These are phyloP conservation scores for Perdita meconis DNA, from an alignment of 2,888 invertebrate genomes.

Conservation along the genomic window DNA sequence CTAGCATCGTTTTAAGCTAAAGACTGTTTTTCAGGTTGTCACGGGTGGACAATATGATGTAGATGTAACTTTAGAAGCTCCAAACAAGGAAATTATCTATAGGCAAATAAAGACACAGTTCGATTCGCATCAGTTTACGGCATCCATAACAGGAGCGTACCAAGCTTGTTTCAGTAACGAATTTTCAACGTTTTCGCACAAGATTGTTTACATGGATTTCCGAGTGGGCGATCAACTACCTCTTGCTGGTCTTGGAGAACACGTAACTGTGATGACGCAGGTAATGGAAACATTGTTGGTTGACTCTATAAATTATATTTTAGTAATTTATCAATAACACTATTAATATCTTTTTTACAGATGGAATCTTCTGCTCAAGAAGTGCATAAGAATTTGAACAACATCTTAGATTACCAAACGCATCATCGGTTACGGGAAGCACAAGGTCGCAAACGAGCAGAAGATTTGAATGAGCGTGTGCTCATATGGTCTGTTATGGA, in stretches of 20 bases:
- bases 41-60: slow-evolving; percentile 99
- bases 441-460: slow-evolving; percentile 97
- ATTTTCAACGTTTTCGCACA: slow-evolving; percentile 99
- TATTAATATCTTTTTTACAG: slow-evolving; percentile 85
- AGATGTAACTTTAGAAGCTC: slow-evolving; percentile 95
- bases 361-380: slow-evolving; percentile 96
- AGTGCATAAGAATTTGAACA: slow-evolving; percentile 95
- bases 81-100: slow-evolving; percentile 94
- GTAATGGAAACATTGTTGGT: too few relatives aligned
- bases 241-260: slow-evolving; percentile 93
- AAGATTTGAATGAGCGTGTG: slow-evolving; percentile 97
- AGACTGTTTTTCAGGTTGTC: slow-evolving; percentile 90
- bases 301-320: too few relatives aligned
- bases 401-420: slow-evolving; percentile 97
- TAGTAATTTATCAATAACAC: neutral
- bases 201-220: slow-evolving; percentile 99
- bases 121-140: slow-evolving; percentile 95
- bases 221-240: slow-evolving; percentile 96
- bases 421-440: slow-evolving; percentile 98
- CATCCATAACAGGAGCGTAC: slow-evolving; percentile 91
- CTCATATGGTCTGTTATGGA: slow-evolving; percentile 97
- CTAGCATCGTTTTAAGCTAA: neutral
- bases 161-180: slow-evolving; percentile 99
- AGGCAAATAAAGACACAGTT: slow-evolving; percentile 97
- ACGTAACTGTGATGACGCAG: slow-evolving; percentile 96